These are phyloP conservation scores for Synanthedon andrenaeformis DNA, from an alignment of 2,888 invertebrate species.

Conservation along the genomic window DNA sequence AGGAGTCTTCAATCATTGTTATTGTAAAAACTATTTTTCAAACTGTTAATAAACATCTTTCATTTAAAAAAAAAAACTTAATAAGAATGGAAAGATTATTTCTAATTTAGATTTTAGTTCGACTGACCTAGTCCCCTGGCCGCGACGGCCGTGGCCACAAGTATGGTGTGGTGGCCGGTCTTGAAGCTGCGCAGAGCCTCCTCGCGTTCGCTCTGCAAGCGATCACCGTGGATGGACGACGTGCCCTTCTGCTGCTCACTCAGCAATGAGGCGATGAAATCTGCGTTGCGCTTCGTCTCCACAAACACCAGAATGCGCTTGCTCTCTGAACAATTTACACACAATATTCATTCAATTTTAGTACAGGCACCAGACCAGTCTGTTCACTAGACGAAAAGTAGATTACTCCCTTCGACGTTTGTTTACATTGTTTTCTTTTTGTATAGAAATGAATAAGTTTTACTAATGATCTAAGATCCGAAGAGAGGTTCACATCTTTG, in stretches of 20 bases:
- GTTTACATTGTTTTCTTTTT: no score
- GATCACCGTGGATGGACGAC: conserved; percentile 98
- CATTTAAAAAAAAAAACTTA: no score
- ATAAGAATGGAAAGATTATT: no score
- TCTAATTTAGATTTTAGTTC: not conserved
- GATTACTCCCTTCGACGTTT: no score
- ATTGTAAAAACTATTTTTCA: no score
- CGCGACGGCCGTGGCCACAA: conserved; percentile 96
- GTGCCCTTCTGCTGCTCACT: conserved; percentile 86
- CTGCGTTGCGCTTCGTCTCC: conserved; percentile 89
- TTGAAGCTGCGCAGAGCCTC: conserved; percentile 93
- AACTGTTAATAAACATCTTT: no score
- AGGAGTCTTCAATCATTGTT: no score
- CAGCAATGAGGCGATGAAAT: conserved; percentile 87
- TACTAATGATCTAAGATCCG: no score
- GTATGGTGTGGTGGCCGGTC: conserved; percentile 77
- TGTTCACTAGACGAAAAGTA: no score
- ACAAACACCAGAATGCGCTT: conserved; percentile 87
- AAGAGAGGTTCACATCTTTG: no score
- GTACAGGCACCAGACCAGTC: no score
- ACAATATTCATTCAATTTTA: not conserved
- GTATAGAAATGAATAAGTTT: no score
- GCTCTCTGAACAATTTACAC: conserved; percentile 23
- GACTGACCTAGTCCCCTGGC: conserved; percentile 85
- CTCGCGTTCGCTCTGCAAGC: conserved; percentile 95